Base-by-base conservation (phyloP, 2,888 invertebrate genomes). In the Vanessa cardui region DNA sequence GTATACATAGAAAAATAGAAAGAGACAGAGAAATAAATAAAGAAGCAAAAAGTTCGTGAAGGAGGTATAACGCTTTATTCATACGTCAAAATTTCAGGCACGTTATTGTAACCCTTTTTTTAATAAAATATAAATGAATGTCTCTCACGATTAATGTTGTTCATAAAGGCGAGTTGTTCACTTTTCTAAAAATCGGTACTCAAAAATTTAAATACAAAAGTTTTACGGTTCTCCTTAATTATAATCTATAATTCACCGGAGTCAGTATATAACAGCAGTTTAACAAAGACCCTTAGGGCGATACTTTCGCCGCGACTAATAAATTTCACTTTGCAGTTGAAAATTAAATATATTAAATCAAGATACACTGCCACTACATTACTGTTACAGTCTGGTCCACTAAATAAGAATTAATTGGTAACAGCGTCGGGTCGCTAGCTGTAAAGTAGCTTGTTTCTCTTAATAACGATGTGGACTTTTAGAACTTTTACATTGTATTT, bases 271-370 rank as follows among this genome's bases (percentile, higher is more conserved):
- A 56, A 26, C 15, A 52, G 58, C 20, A 52, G 58, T 64, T 21
- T 31, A 52, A 47, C 59, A 49, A 64, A 63, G 56, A 46, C n/a
- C 39, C 52, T 44, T 39, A 44, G 58, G 52, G 60, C 12, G 46
- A 39, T 46, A 63, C 70, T 61, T 63, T 67, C 64, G 72, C 61
- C 61, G 69, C 64, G 54, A 54, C 26, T 31, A 66, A 73, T 75
- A 72, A 75, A 72, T 70, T 72, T 67, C 63, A 73, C 71, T 75
- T 74, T 72, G 65, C 71, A 66, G 69, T 71, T 71, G 66, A 65
- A 72, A 73, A 72, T 71, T 72, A 71, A 73, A 73, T 73, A 64
- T 73, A 73, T 73, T 72, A 68, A 69, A 73, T 68, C 64, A 70
- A 71, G 71, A 73, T 66, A 62, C 65, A 68, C 54, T 60, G 52